Evolutionary conservation across 1,140 invertebrate genomes (phyloP), one percentile per base, ranked within the genome.

Genomic region (Bombus affinis): DNA sequence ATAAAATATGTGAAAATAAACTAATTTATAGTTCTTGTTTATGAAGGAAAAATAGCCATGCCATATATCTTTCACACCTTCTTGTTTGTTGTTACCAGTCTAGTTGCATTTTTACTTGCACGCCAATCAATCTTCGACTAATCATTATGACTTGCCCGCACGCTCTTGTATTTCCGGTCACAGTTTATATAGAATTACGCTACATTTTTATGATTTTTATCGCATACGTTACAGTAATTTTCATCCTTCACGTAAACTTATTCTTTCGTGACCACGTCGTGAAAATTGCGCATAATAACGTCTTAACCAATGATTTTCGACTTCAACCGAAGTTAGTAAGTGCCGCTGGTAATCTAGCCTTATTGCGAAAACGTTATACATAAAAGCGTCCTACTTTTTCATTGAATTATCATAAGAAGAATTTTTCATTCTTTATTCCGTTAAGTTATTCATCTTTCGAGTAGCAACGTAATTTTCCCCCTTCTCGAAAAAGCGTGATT

Each of bases 211-310:
- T 8, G 74, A 39, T 76, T 76, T 18, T 59, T 59, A 76, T 59
- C 74, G 10, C n/a, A 37, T 39, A 35, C 35, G 37, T 59, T 59
- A 59, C 53, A 76, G 18, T 59, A 76, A 76, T 59, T 1, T 59
- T 28, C 3, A 28, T 3, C 6, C 39, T 39, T 13, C 53, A 59
- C 53, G 53, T 53, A 3, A 76, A 39, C 32, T 37, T 59, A 37
- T 28, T 28, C 35, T 59, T 28, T 18, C 25, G 18, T 57, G 47
- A 57, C 32, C 6, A 15, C 25, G 53, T 35, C 25, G 47, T 57
- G 32, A 75, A 57, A 75, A 75, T 75, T 75, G 35, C 32, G 28
- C 70, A 44, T 47, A 44, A 73, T 73, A 47, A 71, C 37, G 25
- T 71, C 22, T 71, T 71, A 71, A 47, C 42, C n/a, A 22, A 73